A percentile compares a stretch with the other conserved stretches of the same genome.
These are phyloP conservation scores for Parapsyche elsis DNA, from an alignment of 1,140 invertebrate species.

Conservation along the genomic window DNA sequence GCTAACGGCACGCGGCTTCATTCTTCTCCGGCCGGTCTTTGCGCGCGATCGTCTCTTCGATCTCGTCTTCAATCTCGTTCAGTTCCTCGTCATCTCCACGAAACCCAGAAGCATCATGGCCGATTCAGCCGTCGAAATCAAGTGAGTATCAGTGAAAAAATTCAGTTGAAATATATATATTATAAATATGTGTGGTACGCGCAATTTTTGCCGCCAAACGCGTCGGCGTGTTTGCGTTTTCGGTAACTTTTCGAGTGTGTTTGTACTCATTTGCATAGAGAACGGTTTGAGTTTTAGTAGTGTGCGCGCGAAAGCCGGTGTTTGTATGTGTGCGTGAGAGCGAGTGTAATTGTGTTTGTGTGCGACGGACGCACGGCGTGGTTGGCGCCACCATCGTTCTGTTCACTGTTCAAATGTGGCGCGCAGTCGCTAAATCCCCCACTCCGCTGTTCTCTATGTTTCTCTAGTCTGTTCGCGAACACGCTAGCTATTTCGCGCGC, in stretches of 20 bases:
- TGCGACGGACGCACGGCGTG: conserved; percentile 43
- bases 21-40: conserved; percentile 37
- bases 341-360: neutral
- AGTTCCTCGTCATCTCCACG: conserved; percentile 32
- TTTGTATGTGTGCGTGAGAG: neutral
- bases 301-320: neutral
- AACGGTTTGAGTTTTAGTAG: neutral
- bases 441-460: conserved; percentile 52
- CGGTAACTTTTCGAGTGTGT: too few relatives aligned
- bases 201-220: too few relatives aligned
- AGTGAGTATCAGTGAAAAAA: conserved; percentile 66
- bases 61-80: conserved; percentile 2
- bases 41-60: conserved; percentile 16
- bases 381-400: conserved; percentile 50
- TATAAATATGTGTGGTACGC: too few relatives aligned
- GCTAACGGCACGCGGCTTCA: neutral
- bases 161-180: too few relatives aligned
- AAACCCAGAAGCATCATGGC: conserved; percentile 59
- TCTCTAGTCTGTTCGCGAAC: too few relatives aligned
- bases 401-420: conserved; percentile 53
- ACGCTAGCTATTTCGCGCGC: too few relatives aligned
- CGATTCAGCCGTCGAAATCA: conserved; percentile 66
- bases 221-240: too few relatives aligned
- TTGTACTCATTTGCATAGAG: too few relatives aligned
- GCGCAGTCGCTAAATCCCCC: conserved; percentile 52